Evolutionary conservation across 2,797 vertebrate genomes (phyloP).

Genomic region (Phoebastria nigripes): DNA sequence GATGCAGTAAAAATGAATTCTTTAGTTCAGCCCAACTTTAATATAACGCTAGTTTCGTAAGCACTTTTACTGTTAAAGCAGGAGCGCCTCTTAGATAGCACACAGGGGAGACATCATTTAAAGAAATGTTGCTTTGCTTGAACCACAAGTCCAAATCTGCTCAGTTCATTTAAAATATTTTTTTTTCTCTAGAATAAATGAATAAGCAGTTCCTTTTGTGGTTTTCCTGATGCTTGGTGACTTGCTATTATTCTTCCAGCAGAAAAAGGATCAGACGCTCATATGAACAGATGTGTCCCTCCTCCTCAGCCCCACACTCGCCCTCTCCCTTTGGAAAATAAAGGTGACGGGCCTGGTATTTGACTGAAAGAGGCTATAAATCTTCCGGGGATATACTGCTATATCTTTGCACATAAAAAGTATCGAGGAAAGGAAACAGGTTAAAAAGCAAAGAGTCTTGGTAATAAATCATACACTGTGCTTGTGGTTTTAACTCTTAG

Average conservation of each 20-base stretch:
- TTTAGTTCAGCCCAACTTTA: neutral
- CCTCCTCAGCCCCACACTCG: neutral
- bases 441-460: neutral
- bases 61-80: neutral
- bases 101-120: slow-evolving; percentile 64
- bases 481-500: neutral
- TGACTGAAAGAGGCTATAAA: neutral
- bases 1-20: slow-evolving; percentile 47
- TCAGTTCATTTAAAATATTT: slow-evolving; percentile 54
- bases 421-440: neutral
- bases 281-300: neutral
- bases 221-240: slow-evolving; percentile 25
- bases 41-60: neutral
- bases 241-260: slow-evolving; percentile 29
- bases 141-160: slow-evolving; percentile 57
- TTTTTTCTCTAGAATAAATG: slow-evolving; percentile 33
- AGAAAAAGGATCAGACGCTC: neutral
- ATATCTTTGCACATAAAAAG: neutral
- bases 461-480: neutral
- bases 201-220: slow-evolving; percentile 54
- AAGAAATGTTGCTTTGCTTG: slow-evolving; percentile 55
- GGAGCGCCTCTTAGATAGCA: slow-evolving; percentile 31
- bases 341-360: neutral
- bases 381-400: neutral
- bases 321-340: neutral